phyloP scores from a whole-genome alignment of 1,140 invertebrate genomes.

The Drosophila carrolli region DNA sequence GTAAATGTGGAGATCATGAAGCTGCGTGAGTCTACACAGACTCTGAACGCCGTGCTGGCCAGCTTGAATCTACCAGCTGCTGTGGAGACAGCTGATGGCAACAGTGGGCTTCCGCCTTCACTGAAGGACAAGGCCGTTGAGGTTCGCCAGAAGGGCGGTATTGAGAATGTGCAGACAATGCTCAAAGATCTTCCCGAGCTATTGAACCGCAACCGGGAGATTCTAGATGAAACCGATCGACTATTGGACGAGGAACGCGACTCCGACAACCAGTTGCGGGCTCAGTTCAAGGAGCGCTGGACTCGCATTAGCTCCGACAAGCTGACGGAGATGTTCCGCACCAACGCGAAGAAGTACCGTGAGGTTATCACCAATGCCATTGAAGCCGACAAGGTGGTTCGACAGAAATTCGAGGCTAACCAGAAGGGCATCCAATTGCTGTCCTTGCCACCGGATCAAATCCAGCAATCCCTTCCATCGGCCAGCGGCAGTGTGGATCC shows the following conservation, averaged over 20 bases:
- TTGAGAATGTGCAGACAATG: slow-evolving; percentile 86
- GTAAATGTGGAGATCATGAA: slow-evolving; percentile 91
- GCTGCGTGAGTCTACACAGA: slow-evolving; percentile 94
- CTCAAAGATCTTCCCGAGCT: slow-evolving; percentile 95
- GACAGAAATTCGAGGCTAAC: slow-evolving; percentile 94
- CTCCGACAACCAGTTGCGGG: slow-evolving; percentile 94
- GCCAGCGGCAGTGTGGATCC: slow-evolving; percentile 85
- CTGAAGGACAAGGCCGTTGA: slow-evolving; percentile 93
- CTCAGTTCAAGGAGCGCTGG: slow-evolving; percentile 97
- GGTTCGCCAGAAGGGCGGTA: slow-evolving; percentile 90
- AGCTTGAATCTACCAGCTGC: slow-evolving; percentile 98
- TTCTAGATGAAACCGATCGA: slow-evolving; percentile 96
- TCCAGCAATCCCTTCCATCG: slow-evolving; percentile 88
- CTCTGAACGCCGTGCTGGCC: slow-evolving; percentile 95
- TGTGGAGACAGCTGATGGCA: slow-evolving; percentile 93
- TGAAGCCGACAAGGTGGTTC: slow-evolving; percentile 90
- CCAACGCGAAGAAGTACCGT: slow-evolving; percentile 95
- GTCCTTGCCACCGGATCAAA: slow-evolving; percentile 89
- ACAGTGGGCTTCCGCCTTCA: slow-evolving; percentile 93
- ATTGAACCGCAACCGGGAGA: slow-evolving; percentile 96
- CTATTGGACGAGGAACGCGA: slow-evolving; percentile 96
- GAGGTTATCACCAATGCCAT: slow-evolving; percentile 97
- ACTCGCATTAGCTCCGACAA: slow-evolving; percentile 93
- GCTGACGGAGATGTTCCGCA: slow-evolving; percentile 94
- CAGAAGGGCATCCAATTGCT: slow-evolving; percentile 93